These are phyloP conservation scores for Apomyelois bistriatella DNA, from an alignment of 2,888 invertebrate species.

Conservation along the genomic window DNA sequence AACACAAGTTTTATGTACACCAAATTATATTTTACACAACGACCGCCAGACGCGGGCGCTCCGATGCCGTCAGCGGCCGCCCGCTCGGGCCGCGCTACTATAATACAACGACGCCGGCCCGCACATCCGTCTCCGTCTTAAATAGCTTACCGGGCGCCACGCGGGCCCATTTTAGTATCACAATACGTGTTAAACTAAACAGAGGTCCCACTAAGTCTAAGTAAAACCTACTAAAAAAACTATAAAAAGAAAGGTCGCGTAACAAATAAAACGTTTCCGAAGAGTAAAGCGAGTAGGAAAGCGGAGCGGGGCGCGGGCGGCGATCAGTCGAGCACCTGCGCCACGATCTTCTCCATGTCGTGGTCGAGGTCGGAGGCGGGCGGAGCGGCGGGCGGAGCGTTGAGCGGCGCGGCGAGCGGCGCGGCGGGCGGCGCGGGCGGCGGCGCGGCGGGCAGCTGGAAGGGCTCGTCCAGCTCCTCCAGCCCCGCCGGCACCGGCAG, in stretches of 20 bases:
- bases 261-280: constrained; percentile 49
- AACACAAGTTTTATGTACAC: constrained; percentile 68
- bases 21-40: constrained; percentile 64
- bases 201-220: constrained; percentile 58
- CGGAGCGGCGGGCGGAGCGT: constrained; percentile 13
- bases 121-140: constrained; percentile 36
- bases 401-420: constrained; percentile 43
- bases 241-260: constrained; percentile 53
- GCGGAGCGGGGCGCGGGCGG: constrained; percentile 6
- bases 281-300: constrained; percentile 27
- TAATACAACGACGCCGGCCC: constrained; percentile 24
- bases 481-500: constrained; percentile 88
- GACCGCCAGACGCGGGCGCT: constrained; percentile 2
- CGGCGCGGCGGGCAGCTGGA: constrained; percentile 61
- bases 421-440: constrained; percentile 34
- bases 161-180: constrained; percentile 71
- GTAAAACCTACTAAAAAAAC: constrained; percentile 50
- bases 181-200: constrained; percentile 71
- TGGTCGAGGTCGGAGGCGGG: constrained; percentile 81
- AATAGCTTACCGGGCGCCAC: constrained; percentile 62
- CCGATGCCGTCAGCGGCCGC: not conserved
- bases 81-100: constrained; percentile 1
- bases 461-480: constrained; percentile 84
- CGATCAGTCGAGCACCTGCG: constrained; percentile 73
- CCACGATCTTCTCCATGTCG: constrained; percentile 89